Base-by-base conservation (phyloP, 2,888 invertebrate genomes). In the Hoplodrina ambigua region DNA sequence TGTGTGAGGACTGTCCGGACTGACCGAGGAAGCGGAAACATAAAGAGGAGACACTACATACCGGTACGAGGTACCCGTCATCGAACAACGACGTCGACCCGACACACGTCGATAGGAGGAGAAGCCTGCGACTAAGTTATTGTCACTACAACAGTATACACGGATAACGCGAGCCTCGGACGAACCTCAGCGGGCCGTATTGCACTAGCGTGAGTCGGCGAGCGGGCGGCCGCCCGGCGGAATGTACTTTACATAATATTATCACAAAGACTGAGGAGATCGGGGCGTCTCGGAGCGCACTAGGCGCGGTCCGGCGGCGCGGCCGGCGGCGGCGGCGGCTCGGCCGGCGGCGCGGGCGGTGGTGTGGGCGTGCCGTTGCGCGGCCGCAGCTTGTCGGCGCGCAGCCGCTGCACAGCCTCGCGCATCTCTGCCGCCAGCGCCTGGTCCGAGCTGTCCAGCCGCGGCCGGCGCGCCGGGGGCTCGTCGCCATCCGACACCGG, bases 401-500 rank as follows among this genome's bases (percentile, higher is more conserved):
- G 93, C 84, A 96, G 91, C 69, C 94, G 92, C 90, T 96, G 94
- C 84, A 95, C 95, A 61, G 95, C 93, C 72, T 96, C 96, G 76
- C 96, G 93, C 93, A 96, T 94, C 85, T 95, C 96, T 11, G 94
- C 95, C 46, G 96, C 95, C 74, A 96, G 89, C 86, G 90, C 91
- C 72, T 92, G 90, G 86, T 93, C 94, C 17, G 92, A 88, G 96
- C 90, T 97, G 96, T 92, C 94, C 63, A 96, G 96, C 84, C 96
- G 97, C 82, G 96, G 94, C 19, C 94, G 91, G 8, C 94, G 87
- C 73, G 91, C 93, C 71, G 95, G 94, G 80, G 95, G 95, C 50
- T 97, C 97, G 7, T 97, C 97, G 85, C 97, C 97, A 79, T 97
- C 97, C 79, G 97, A 96, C 84, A 97, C 85, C 98, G 97, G 97